phyloP scores from a whole-genome alignment of 2,888 invertebrate genomes.

The Drosophila greeni region DNA sequence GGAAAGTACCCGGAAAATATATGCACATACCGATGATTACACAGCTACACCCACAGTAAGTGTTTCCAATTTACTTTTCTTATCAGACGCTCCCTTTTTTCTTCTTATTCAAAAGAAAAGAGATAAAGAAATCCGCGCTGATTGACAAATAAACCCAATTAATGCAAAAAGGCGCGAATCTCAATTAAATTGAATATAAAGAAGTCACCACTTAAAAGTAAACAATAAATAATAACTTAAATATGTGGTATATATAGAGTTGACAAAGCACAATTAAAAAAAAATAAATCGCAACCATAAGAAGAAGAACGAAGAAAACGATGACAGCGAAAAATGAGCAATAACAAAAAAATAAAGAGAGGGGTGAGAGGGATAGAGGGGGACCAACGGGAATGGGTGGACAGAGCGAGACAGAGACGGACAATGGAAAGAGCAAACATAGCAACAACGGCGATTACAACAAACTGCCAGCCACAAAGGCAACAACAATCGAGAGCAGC shows the following conservation, averaged over 20 bases:
- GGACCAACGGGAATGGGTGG: slow-evolving; percentile 1
- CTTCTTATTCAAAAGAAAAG: slow-evolving; percentile 31
- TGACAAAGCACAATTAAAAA: slow-evolving; percentile 61
- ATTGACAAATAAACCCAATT: slow-evolving; percentile 55
- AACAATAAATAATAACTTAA: slow-evolving; percentile 37
- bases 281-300: slow-evolving; percentile 46
- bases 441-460: slow-evolving; percentile 57
- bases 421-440: slow-evolving; percentile 43
- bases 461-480: slow-evolving; percentile 35
- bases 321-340: slow-evolving; percentile 61
- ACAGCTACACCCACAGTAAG: slow-evolving; percentile 17
- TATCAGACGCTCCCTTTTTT: slow-evolving; percentile 33
- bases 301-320: slow-evolving; percentile 38
- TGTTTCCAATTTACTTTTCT: slow-evolving; percentile 19
- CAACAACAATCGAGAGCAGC: slow-evolving; percentile 44
- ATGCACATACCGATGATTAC: slow-evolving; percentile 28
- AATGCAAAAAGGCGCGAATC: slow-evolving; percentile 38
- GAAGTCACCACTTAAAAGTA: slow-evolving; percentile 31
- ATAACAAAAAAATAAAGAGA: slow-evolving; percentile 30
- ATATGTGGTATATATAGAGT: slow-evolving; percentile 34
- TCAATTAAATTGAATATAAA: slow-evolving; percentile 49
- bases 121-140: slow-evolving; percentile 41
- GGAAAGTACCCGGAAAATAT: slow-evolving; percentile 12
- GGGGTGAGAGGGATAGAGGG: not conserved
- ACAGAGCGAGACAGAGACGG: slow-evolving; percentile 8